These are phyloP conservation scores for Trissolcus japonicus DNA, from an alignment of 2,888 invertebrate genomes.

Conservation along the genomic window DNA sequence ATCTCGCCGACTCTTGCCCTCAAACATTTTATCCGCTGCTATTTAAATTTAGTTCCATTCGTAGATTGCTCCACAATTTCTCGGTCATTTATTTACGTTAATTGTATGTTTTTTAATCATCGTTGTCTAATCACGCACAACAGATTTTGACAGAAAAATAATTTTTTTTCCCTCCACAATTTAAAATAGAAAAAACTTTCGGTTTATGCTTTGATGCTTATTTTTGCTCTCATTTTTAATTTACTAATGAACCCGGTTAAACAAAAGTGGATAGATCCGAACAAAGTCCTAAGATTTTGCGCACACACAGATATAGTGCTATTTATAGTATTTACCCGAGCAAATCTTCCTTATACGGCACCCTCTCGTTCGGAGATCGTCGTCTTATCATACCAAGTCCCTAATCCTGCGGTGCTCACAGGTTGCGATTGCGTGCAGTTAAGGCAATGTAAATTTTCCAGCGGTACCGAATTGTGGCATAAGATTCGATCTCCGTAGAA, in stretches of 20 bases:
- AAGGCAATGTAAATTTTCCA: constrained; percentile 59
- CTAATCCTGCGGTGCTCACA: constrained; percentile 57
- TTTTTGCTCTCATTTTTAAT: no score
- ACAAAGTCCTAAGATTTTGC: constrained; percentile 20
- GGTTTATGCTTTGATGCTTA: no score
- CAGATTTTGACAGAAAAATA: no score
- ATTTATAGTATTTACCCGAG: constrained; percentile 56
- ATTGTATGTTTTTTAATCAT: no score
- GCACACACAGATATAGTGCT: constrained; percentile 36
- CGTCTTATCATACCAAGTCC: constrained; percentile 56
- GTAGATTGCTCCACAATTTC: background rate
- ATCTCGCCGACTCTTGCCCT: constrained; percentile 8
- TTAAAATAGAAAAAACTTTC: no score
- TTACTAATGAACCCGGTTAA: no score
- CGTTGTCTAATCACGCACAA: no score
- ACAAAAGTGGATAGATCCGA: background rate
- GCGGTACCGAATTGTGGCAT: constrained; percentile 45
- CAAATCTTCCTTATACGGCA: constrained; percentile 52
- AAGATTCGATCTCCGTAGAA: constrained; percentile 53
- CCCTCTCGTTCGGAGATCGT: constrained; percentile 47
- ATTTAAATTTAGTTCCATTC: constrained; percentile 9
- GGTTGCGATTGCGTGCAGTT: constrained; percentile 59
- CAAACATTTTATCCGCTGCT: constrained; percentile 20
- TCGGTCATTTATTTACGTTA: no score
- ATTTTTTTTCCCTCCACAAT: no score